These are phyloP conservation scores for Melanaphis sacchari DNA, from an alignment of 1,140 invertebrate species.

Conservation along the genomic window DNA sequence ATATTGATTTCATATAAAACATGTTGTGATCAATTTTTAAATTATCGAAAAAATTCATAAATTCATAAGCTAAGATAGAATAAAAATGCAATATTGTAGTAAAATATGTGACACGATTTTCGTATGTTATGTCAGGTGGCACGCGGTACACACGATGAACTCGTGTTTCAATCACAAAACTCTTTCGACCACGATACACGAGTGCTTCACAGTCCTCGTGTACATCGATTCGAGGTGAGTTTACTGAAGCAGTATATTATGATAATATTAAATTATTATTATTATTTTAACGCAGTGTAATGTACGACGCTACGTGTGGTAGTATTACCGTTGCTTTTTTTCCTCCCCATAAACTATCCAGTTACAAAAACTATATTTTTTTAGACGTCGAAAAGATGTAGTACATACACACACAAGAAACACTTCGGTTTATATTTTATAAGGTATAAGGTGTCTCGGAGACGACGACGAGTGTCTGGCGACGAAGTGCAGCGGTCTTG, in stretches of 20 bases:
- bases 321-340: not conserved
- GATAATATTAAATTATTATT: not conserved
- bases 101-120: not conserved
- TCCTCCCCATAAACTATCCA: not conserved
- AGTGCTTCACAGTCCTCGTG: not conserved
- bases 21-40: not conserved
- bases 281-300: not conserved
- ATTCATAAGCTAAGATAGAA: not conserved
- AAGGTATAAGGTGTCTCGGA: not conserved
- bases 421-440: not conserved
- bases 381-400: not conserved
- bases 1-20: too few species aligned
- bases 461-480: not conserved
- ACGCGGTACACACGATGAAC: not conserved
- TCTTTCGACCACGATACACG: not conserved
- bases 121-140: constrained; percentile 34
- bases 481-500: not conserved
- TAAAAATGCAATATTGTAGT: not conserved
- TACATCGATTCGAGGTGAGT: not conserved
- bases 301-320: not conserved
- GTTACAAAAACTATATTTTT: not conserved
- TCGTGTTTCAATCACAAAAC: not conserved
- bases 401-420: not conserved
- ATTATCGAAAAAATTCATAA: not conserved
- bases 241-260: not conserved